A percentile compares a stretch with the other conserved stretches of the same genome.
Evolutionary conservation across 2,797 vertebrate species (phyloP).

Genomic region (Chiroxiphia lanceolata): DNA sequence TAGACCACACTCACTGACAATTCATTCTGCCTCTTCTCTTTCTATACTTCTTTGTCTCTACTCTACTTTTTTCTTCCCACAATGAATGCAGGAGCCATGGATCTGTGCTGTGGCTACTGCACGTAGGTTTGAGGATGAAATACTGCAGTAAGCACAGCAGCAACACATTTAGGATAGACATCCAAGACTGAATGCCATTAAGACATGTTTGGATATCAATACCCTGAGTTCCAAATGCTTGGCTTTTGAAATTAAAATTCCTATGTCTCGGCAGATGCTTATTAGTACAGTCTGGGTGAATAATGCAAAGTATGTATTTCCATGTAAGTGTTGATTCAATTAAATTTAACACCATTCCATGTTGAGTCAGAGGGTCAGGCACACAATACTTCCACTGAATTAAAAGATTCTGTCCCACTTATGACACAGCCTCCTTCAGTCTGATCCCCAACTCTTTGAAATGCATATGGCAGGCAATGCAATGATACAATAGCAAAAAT

Average conservation of each 20-base stretch:
- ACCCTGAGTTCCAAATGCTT: not conserved
- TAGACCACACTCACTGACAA: not conserved
- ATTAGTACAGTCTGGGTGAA: not conserved
- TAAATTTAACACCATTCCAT: not conserved
- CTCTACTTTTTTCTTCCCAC: not conserved
- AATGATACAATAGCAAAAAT: not conserved
- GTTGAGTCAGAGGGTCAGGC: not conserved
- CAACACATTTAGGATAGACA: not conserved
- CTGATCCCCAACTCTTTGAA: not conserved
- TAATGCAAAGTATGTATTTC: not conserved
- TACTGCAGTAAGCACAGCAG: not conserved
- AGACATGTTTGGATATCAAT: not conserved
- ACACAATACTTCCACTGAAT: not conserved
- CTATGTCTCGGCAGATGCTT: not conserved
- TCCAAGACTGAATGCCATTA: not conserved
- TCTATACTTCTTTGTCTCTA: not conserved
- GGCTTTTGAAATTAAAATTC: not conserved
- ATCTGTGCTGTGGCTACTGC: not conserved
- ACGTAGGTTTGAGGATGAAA: not conserved
- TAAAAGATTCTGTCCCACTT: not conserved
- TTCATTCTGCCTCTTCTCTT: not conserved
- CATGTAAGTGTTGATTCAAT: not conserved
- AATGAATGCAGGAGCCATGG: not conserved
- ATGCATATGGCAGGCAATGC: not conserved
- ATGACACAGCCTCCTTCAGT: not conserved